Evolutionary conservation across 2,113 vertebrate genomes (phyloP).

Genomic region (Rhinogobius similis): DNA sequence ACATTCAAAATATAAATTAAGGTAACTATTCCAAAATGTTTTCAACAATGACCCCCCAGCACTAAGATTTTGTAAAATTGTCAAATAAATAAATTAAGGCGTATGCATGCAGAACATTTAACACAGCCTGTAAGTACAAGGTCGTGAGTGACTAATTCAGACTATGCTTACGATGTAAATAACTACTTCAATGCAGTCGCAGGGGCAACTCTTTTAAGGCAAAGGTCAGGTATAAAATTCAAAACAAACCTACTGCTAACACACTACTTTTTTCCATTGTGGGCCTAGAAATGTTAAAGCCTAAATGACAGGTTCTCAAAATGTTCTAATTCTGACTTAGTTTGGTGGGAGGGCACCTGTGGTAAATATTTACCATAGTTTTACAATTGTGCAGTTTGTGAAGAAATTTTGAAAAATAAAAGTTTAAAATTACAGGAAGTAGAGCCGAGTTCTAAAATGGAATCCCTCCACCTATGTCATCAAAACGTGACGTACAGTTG

Average conservation of each 20-base stretch:
- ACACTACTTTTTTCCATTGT: background rate
- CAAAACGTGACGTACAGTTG: too few species aligned
- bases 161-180: background rate
- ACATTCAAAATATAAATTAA: slow-evolving; percentile 85
- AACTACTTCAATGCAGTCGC: background rate
- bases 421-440: too few species aligned
- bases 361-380: too few species aligned
- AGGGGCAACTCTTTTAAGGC: background rate
- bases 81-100: slow-evolving; percentile 82
- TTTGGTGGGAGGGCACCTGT: too few species aligned
- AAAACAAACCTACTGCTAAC: background rate
- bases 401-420: too few species aligned
- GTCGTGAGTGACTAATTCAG: background rate
- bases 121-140: background rate
- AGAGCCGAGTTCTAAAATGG: too few species aligned
- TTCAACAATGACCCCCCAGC: slow-evolving; percentile 58
- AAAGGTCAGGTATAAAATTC: background rate
- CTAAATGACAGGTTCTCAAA: too few species aligned
- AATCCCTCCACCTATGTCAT: too few species aligned
- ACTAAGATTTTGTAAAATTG: slow-evolving; percentile 59
- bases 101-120: slow-evolving; percentile 34
- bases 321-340: too few species aligned
- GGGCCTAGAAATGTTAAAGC: background rate
- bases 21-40: slow-evolving; percentile 61
- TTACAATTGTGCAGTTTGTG: too few species aligned